Base-by-base conservation (phyloP, 2,888 invertebrate species). In the Scaptomyza caliginosa region DNA sequence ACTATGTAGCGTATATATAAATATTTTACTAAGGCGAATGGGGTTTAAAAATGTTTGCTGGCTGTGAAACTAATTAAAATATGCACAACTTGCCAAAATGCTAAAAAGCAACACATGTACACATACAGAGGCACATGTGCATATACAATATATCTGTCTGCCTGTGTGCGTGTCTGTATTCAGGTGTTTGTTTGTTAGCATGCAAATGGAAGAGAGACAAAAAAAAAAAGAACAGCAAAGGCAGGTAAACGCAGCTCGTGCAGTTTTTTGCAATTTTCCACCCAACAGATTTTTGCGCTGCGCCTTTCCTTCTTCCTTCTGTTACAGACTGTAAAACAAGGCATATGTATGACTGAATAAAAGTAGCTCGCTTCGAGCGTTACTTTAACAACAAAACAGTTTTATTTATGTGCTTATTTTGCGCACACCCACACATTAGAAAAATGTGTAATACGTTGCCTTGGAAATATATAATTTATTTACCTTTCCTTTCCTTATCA, bases 241-340 rank as follows among this genome's bases (percentile, higher is more conserved):
- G 6, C 59, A 72, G 51, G 73, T 58, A 83, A 73, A 59, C 67
- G 73, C 74, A 76, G 65, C 32, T 76, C 52, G 39, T 73, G 86
- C 86, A 73, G 46, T 83, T 76, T 86, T 84, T 73, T 57, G 86
- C 73, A 86, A 86, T 81, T 81, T 81, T 80, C 86, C 80, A 86
- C 80, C 76, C 67, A 73, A 70, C 80, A 70, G 86, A 60, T 65
- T 86, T 76, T 34, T 32, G 26, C 40, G 24, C 64, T 13, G 24
- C 0, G 54, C 39, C 57, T 40, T 4, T 6, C 7, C 3, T 19
- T 21, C 24, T 28, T 30, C 57, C 17, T 26, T 19, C 54, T n/a
- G 26, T 45, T 19, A 43, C 57, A 36, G 32, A n/a, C 5, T 13
- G 17, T 39, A 24, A 3, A 26, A 24, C 8, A 21, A 13, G 38